A percentile compares a stretch with the other conserved stretches of the same genome.
Conservation (phyloP, 2,888 invertebrate species). For the Scaptomyza reducta region DNA sequence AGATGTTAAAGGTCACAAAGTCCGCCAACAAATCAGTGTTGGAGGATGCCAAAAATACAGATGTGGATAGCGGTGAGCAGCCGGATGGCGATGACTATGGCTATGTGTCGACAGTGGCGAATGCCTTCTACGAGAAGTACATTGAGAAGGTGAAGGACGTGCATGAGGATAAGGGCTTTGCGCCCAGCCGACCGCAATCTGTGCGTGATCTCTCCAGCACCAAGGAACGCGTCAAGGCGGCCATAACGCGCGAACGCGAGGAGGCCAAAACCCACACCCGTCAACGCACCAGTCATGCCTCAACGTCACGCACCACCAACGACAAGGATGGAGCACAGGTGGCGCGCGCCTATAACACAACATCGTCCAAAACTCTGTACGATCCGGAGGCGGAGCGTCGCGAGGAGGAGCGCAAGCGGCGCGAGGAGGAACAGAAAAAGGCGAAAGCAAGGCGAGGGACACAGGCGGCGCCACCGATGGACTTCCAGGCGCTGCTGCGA, state of each 20-base stretch:
- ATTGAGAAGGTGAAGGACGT: slow-evolving; percentile 88
- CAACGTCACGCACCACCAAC: slow-evolving; percentile 1
- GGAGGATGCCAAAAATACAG: slow-evolving; percentile 91
- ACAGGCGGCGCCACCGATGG: slow-evolving; percentile 90
- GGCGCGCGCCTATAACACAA: slow-evolving; percentile 66
- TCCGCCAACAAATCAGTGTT: slow-evolving; percentile 94
- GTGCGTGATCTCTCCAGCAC: slow-evolving; percentile 85
- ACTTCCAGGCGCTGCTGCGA: slow-evolving; percentile 91
- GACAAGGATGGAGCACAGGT: slow-evolving; percentile 30
- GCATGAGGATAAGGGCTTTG: slow-evolving; percentile 89
- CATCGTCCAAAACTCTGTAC: slow-evolving; percentile 78
- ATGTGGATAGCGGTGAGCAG: slow-evolving; percentile 88
- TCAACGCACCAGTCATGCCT: slow-evolving; percentile 70
- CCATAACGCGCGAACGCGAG: slow-evolving; percentile 88
- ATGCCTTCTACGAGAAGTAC: slow-evolving; percentile 92
- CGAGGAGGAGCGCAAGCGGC: slow-evolving; percentile 78
- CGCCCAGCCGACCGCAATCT: slow-evolving; percentile 84
- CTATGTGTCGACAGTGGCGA: slow-evolving; percentile 93
- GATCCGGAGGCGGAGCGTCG: slow-evolving; percentile 77
- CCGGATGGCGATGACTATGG: slow-evolving; percentile 97
- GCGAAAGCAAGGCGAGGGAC: slow-evolving; percentile 86
- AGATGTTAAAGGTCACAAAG: slow-evolving; percentile 93
- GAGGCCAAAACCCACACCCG: slow-evolving; percentile 88
- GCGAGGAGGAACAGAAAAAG: slow-evolving; percentile 83
- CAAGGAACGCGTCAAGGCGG: slow-evolving; percentile 91